Evolutionary conservation across 37 sponge, comb jelly and placozoan species (phyloP).

Genomic region (Oopsacas minuta): DNA sequence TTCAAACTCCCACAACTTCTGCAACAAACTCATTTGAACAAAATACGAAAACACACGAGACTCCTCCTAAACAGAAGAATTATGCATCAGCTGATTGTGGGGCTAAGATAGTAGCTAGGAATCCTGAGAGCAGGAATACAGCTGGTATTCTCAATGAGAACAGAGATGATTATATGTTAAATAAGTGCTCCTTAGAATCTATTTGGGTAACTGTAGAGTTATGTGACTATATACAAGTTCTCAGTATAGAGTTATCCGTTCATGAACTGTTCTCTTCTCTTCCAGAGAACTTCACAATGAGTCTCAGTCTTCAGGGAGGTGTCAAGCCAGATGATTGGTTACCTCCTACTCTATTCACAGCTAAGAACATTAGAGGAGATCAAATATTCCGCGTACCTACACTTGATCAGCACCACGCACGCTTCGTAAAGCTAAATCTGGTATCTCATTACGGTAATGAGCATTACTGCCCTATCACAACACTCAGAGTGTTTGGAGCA

Average conservation of each 20-base stretch:
- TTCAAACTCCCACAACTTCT: neutral
- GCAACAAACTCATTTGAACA: neutral
- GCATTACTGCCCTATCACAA: constrained; percentile 81
- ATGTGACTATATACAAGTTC: constrained; percentile 60
- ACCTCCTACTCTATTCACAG: neutral
- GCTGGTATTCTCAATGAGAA: constrained; percentile 63
- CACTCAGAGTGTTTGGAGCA: constrained; percentile 66
- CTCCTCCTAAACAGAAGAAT: constrained; percentile 38
- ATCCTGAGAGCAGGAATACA: constrained; percentile 56
- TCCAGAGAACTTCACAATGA: constrained; percentile 60
- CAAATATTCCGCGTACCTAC: neutral
- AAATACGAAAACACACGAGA: neutral
- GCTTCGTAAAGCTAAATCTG: constrained; percentile 37
- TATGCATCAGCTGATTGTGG: constrained; percentile 86
- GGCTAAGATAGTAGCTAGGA: constrained; percentile 61
- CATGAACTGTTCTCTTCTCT: constrained; percentile 86
- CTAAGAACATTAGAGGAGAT: neutral
- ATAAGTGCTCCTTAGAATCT: constrained; percentile 63
- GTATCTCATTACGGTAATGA: constrained; percentile 60
- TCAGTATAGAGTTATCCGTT: constrained; percentile 56
- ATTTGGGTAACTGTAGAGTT: constrained; percentile 61
- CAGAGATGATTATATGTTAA: constrained; percentile 72
- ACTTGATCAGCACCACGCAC: neutral
- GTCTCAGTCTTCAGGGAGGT: constrained; percentile 46
- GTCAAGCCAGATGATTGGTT: neutral